Evolutionary conservation across 2,888 invertebrate genomes (phyloP), one percentile per base, ranked within the genome.

Genomic region (Clivina fossor): DNA sequence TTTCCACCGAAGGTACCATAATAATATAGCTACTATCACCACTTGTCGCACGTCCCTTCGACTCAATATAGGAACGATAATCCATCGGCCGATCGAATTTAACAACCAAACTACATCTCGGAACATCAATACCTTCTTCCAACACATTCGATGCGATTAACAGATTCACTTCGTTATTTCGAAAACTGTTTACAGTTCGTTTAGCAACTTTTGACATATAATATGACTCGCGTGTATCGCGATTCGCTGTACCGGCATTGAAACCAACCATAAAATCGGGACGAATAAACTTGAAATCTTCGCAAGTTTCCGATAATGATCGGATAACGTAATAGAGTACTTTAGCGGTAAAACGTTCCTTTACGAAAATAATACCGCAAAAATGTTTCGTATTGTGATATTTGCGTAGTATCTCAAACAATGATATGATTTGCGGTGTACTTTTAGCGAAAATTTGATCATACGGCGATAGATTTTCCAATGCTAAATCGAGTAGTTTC

Each of bases 41-140:
- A 62, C 79, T 78, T n/a, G 90, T 78, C 0, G 95, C 95, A 51
- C 96, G 80, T 64, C 92, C 93, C 80, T 93, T 93, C 58, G 92
- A 89, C 72, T 94, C 93, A 30, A 95, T 82, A 67, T 94, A 96
- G 0, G 90, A 86, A 43, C 90, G 78, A 63, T 89, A 90, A 64
- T 88, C 85, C 46, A 76, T 68, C 0, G 89, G 80, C 1, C 74
- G 68, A 68, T 92, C 90, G 68, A 85, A 90, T 44, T 87, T 81
- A 13, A 94, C 66, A 0, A 95, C 87, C 32, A 91, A 73, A 59
- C 88, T 84, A 68, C 96, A 97, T 20, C 82, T 80, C 2, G 86
- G 87, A 20, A 95, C 80, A 71, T 95, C 93, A 5, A 94, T 81
- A 1, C 94, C 94, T 74, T 95, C 95, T 69, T 95, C 95, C 20